A percentile compares a stretch with the other conserved stretches of the same genome.
These are phyloP conservation scores for Ernsta delagoae DNA, from an alignment of 2,888 invertebrate species.

Conservation along the genomic window DNA sequence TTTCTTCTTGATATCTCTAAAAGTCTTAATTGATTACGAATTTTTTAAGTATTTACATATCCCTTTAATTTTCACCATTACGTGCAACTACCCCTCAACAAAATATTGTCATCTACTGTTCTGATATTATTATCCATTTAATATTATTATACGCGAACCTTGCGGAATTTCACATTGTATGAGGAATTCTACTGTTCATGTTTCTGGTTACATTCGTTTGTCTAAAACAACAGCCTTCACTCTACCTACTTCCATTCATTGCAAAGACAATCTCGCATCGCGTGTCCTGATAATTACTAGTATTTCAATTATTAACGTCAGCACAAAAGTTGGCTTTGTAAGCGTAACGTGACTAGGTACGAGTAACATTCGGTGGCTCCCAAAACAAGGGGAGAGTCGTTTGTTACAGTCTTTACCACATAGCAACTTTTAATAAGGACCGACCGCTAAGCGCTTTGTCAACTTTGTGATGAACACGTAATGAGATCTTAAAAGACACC, in stretches of 20 bases:
- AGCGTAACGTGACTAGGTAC: slow-evolving; percentile 15
- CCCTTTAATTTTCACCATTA: no score
- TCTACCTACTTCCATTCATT: neutral
- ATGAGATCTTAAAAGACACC: slow-evolving; percentile 49
- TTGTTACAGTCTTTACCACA: slow-evolving; percentile 37
- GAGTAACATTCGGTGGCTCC: slow-evolving; percentile 7
- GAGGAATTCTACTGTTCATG: no score
- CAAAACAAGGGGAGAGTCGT: slow-evolving; percentile 24
- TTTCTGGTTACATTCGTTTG: neutral
- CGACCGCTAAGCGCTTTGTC: slow-evolving; percentile 48
- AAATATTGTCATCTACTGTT: no score
- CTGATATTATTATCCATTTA: no score
- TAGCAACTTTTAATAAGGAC: slow-evolving; percentile 69
- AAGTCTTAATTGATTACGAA: no score
- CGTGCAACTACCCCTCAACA: no score
- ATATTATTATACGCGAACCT: no score
- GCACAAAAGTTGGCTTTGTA: slow-evolving; percentile 21
- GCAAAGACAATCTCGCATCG: neutral
- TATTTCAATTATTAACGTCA: slow-evolving; percentile 20
- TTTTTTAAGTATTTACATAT: no score
- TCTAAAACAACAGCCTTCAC: neutral
- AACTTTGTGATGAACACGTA: slow-evolving; percentile 63
- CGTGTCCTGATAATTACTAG: neutral
- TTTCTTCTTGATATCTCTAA: no score
- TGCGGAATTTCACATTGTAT: no score